Evolutionary conservation across 92 coral and sea anemone genomes (phyloP).

Genomic region (Porites rus): DNA sequence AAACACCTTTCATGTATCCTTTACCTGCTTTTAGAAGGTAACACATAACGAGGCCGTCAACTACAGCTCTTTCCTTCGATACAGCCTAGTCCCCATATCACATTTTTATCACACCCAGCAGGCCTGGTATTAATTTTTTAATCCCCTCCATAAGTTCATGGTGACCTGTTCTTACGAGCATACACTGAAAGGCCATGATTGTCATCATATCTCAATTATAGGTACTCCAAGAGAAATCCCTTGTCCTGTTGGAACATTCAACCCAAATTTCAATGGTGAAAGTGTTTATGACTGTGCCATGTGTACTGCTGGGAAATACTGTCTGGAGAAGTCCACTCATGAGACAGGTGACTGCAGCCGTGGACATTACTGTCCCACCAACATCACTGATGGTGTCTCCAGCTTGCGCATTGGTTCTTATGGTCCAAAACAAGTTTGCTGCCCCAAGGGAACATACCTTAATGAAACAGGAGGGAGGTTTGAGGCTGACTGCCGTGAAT

Average conservation of each 20-base stretch:
- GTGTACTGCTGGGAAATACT: conserved; percentile 96
- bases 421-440: conserved; percentile 91
- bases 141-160: no score
- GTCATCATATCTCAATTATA: neutral
- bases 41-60: no score
- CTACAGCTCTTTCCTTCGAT: no score
- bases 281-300: conserved; percentile 76
- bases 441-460: conserved; percentile 91
- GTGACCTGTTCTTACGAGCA: no score
- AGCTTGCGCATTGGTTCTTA: conserved; percentile 93
- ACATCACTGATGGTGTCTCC: conserved; percentile 96
- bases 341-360: conserved; percentile 81
- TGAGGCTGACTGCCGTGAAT: conserved; percentile 80
- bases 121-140: no score
- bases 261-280: conserved; percentile 69
- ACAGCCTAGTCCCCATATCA: no score
- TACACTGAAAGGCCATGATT: neutral
- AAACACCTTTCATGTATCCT: no score
- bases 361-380: conserved; percentile 97
- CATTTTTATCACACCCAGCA: no score
- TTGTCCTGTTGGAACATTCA: conserved; percentile 97
- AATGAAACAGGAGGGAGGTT: conserved; percentile 78
- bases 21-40: no score
- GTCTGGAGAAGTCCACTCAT: conserved; percentile 74
- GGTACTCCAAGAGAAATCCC: conserved; percentile 78